Base-by-base conservation (phyloP, 1,140 invertebrate genomes). In the Drosophila willistoni region DNA sequence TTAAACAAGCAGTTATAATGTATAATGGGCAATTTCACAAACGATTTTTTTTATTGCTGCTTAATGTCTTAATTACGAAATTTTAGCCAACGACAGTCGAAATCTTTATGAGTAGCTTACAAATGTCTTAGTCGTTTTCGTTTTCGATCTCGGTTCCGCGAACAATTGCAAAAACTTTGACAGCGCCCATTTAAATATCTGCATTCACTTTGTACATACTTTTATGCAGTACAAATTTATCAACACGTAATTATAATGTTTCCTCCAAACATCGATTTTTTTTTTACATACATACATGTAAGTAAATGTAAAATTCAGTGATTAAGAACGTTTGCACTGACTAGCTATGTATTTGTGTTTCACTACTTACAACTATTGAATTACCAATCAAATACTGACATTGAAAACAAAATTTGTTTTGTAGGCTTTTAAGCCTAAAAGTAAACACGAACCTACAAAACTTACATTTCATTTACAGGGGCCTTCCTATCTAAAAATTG, bases 11-110 rank as follows among this genome's bases (percentile, higher is more conserved):
- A 66, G 59, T 61, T 83, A 68, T 71, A 64, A 75, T 63, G 33
- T 77, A 68, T 73, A 84, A 73, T 79, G 73, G 29, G 65, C 61
- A 77, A 64, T 79, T 77, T 71, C 64, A 84, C 71, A 80, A 80
- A 68, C 81, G 71, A 79, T 77, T 79, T 84, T 68, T 73, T 55
- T 68, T 71, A 73, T 70, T 83, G 55, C 75, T 64, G 73, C 59
- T 64, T 74, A 73, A 83, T 83, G 73, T 73, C 68, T 71, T 79
- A 79, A 65, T 84, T 79, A 55, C 69, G 51, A 68, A 72, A 76
- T 12, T 44, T 47, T 10, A 72, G 55, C 51, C 54, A 65, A 68
- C 72, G 64, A 22, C 68, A 39, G 33, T 70, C 64, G 25, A 70
- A 82, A 75, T 67, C 60, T 64, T 68, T 82, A 56, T 42, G 54